Conservation (phyloP, 2,888 invertebrate genomes). For the Drosophila sordidula region DNA sequence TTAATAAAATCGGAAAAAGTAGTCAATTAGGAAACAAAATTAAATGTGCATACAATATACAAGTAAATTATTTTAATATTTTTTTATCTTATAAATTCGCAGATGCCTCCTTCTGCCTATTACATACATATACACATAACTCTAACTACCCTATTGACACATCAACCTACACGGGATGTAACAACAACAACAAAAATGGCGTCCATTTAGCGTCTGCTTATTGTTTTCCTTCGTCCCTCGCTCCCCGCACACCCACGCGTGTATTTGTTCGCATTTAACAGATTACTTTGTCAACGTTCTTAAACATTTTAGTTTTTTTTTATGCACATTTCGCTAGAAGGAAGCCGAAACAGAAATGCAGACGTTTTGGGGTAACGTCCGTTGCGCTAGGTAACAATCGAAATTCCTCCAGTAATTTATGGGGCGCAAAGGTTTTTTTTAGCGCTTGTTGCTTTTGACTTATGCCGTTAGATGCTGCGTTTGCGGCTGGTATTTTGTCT, state of each 20-base stretch:
- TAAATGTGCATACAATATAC: too few relatives aligned
- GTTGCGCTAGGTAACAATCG: constrained; percentile 61
- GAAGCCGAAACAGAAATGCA: constrained; percentile 3
- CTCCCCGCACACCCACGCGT: not conserved
- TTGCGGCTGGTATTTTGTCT: constrained; percentile 47
- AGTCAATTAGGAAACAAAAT: too few relatives aligned
- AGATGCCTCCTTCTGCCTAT: too few relatives aligned
- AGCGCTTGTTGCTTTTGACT: constrained; percentile 24
- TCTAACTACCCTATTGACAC: not conserved
- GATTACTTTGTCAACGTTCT: constrained; percentile 74
- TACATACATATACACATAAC: too few relatives aligned
- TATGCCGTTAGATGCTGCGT: constrained; percentile 28
- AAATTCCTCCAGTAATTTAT: constrained; percentile 75
- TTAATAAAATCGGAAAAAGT: too few relatives aligned
- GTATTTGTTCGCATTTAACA: constrained; percentile 63
- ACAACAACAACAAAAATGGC: constrained; percentile 45
- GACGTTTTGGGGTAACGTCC: constrained; percentile 44
- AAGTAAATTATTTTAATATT: too few relatives aligned
- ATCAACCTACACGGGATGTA: not conserved
- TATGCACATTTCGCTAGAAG: not conserved
- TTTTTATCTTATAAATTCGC: too few relatives aligned
- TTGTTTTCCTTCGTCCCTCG: constrained; percentile 25
- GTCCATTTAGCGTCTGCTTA: constrained; percentile 55
- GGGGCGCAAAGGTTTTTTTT: constrained; percentile 24
- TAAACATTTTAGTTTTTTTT: constrained; percentile 62